Evolutionary conservation across 1,140 invertebrate species (phyloP).

Genomic region (Cylas formicarius): DNA sequence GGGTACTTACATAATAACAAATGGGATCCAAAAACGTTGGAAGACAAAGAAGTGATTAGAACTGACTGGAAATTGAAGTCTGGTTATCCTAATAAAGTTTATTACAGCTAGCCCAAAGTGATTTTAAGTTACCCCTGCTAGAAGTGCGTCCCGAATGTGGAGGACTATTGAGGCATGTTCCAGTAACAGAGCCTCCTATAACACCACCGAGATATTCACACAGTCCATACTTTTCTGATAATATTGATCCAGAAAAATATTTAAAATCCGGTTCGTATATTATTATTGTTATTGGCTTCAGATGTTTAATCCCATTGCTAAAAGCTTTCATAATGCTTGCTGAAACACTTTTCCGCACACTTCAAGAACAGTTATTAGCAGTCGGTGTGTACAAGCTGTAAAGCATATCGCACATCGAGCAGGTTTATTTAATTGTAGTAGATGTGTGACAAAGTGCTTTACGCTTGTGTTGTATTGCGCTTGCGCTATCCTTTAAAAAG

Average conservation of each 20-base stretch:
- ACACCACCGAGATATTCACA: slow-evolving; percentile 50
- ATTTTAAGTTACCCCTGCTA: slow-evolving; percentile 58
- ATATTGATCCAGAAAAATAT: slow-evolving; percentile 55
- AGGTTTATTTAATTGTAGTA: too few relatives aligned
- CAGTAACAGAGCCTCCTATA: slow-evolving; percentile 49
- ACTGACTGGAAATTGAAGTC: neutral
- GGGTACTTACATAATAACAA: slow-evolving; percentile 50
- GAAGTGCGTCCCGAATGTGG: slow-evolving; percentile 56
- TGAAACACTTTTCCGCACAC: too few relatives aligned
- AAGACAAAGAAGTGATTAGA: slow-evolving; percentile 52
- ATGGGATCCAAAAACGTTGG: slow-evolving; percentile 49
- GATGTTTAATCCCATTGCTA: too few relatives aligned
- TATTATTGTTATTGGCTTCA: too few relatives aligned
- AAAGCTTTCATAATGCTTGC: too few relatives aligned
- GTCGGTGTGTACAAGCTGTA: too few relatives aligned
- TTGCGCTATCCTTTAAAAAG: too few relatives aligned
- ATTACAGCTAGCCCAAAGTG: slow-evolving; percentile 51
- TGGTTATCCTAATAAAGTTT: neutral
- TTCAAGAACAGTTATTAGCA: neutral
- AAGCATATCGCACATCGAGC: too few relatives aligned
- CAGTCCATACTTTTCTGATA: slow-evolving; percentile 62
- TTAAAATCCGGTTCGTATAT: slow-evolving; percentile 57
- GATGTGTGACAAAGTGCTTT: too few relatives aligned
- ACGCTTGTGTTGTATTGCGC: too few relatives aligned
- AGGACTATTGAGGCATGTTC: slow-evolving; percentile 50